Evolutionary conservation across 2,888 invertebrate genomes (phyloP).

Genomic region (Diplazon laetatorius): DNA sequence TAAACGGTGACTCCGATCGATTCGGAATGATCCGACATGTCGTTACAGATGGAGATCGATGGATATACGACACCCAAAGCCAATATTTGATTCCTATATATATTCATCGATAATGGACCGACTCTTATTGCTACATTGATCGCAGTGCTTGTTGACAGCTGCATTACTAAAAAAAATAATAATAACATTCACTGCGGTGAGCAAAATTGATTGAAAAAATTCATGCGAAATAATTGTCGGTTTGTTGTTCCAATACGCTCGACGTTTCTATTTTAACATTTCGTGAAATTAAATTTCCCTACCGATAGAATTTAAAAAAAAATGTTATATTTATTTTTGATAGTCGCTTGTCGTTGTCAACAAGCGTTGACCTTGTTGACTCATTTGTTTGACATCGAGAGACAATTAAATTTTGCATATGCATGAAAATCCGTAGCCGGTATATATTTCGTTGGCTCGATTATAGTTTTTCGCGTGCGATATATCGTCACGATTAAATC

Average conservation of each 20-base stretch:
- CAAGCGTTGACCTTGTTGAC: too few relatives aligned
- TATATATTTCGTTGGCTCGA: neutral
- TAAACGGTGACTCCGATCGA: conserved; percentile 12
- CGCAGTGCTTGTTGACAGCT: neutral
- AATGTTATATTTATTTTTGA: too few relatives aligned
- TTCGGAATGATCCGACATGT: conserved; percentile 22
- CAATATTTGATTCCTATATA: conserved; percentile 1
- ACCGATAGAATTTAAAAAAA: too few relatives aligned
- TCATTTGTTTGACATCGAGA: neutral
- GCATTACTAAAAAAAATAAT: neutral
- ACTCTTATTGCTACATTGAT: neutral
- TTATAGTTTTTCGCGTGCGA: conserved; percentile 1
- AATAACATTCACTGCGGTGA: neutral
- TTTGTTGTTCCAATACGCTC: too few relatives aligned
- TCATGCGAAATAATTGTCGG: too few relatives aligned
- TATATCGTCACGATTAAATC: neutral
- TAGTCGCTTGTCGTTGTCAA: too few relatives aligned
- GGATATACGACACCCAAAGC: conserved; percentile 17
- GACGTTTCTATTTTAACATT: too few relatives aligned
- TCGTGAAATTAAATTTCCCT: too few relatives aligned
- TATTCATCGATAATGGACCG: conserved; percentile 4
- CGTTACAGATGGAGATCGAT: conserved; percentile 33
- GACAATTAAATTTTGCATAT: neutral
- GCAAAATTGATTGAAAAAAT: too few relatives aligned
- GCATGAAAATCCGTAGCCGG: neutral